Conservation (phyloP, 2,797 vertebrate genomes). For the Antrozous pallidus region DNA sequence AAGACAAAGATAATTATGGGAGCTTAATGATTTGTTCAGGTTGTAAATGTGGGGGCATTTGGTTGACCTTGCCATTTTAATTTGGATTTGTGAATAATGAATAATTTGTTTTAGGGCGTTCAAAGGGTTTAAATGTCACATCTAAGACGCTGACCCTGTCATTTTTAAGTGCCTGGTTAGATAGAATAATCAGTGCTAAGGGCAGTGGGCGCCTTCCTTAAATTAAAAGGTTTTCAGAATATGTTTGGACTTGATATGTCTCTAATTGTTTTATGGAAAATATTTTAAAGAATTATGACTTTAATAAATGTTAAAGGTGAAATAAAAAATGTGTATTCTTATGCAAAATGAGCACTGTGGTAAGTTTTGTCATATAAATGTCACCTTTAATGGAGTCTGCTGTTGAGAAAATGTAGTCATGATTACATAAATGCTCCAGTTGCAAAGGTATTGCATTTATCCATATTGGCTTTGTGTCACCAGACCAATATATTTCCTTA, state of each 20-base stretch:
- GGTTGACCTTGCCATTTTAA: slow-evolving; percentile 65
- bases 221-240: slow-evolving; percentile 73
- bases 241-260: slow-evolving; percentile 62
- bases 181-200: slow-evolving; percentile 66
- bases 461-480: not conserved
- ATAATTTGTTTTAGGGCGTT: slow-evolving; percentile 73
- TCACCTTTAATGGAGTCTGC: slow-evolving; percentile 39
- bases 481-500: not conserved
- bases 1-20: slow-evolving; percentile 68
- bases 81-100: slow-evolving; percentile 73
- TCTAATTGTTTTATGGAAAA: slow-evolving; percentile 64
- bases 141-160: slow-evolving; percentile 66
- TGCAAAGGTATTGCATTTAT: not conserved
- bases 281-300: slow-evolving; percentile 62
- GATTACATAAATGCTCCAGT: not conserved
- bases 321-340: slow-evolving; percentile 62
- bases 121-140: slow-evolving; percentile 55
- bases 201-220: slow-evolving; percentile 53
- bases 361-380: slow-evolving; percentile 52
- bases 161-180: slow-evolving; percentile 74
- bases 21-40: slow-evolving; percentile 62
- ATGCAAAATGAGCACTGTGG: slow-evolving; percentile 43
- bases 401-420: not conserved
- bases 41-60: slow-evolving; percentile 53
- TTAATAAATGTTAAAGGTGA: slow-evolving; percentile 65